These are phyloP conservation scores for Coptodon bakossiorum DNA, from an alignment of 2,113 vertebrate genomes.

Conservation along the genomic window DNA sequence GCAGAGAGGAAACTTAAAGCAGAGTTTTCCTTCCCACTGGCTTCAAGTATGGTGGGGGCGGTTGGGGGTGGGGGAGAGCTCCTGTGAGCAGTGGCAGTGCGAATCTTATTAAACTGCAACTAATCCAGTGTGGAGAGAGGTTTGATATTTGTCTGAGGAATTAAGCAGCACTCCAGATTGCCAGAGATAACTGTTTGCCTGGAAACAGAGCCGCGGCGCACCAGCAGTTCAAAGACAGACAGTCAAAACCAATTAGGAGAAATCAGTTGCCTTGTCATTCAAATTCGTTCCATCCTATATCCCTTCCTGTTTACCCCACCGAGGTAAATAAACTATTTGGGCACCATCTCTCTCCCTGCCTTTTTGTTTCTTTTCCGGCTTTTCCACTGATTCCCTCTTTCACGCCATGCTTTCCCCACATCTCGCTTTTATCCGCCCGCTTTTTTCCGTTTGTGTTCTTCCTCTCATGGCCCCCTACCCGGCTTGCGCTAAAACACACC, in stretches of 20 bases:
- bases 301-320: constrained; percentile 27
- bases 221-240: constrained; percentile 54
- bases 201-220: constrained; percentile 14
- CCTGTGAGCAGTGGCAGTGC: background rate
- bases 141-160: constrained; percentile 52
- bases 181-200: constrained; percentile 39
- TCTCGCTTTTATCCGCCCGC: background rate
- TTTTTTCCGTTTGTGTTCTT: background rate
- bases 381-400: background rate
- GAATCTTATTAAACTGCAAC: constrained; percentile 41
- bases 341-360: background rate
- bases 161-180: constrained; percentile 42
- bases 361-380: background rate
- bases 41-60: background rate
- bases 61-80: background rate
- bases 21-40: background rate
- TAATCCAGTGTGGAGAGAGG: constrained; percentile 42
- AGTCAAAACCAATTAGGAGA: constrained; percentile 64
- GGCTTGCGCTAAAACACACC: background rate
- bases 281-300: constrained; percentile 54
- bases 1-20: background rate
- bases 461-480: background rate
- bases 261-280: constrained; percentile 64
- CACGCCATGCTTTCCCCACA: background rate
- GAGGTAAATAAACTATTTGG: constrained; percentile 43